These are phyloP conservation scores for Otus sunia DNA, from an alignment of 2,113 vertebrate genomes.

Conservation along the genomic window DNA sequence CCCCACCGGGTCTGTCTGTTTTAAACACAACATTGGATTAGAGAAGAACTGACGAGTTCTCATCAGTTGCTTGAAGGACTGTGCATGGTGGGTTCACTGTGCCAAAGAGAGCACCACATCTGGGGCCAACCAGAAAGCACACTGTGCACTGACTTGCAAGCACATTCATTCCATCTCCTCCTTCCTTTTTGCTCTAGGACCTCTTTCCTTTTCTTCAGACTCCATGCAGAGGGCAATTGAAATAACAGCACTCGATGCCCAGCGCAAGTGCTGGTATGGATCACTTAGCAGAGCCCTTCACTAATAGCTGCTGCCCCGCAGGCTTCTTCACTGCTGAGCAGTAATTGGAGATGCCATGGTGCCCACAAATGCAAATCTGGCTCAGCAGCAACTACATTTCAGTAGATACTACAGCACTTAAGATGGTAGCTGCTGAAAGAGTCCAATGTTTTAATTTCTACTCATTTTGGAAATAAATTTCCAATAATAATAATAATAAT, in stretches of 20 bases:
- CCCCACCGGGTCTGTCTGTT: background rate
- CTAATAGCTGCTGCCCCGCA: background rate
- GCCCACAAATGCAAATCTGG: background rate
- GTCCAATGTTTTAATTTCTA: background rate
- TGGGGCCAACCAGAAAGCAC: background rate
- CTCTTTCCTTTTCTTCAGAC: background rate
- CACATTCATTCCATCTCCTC: background rate
- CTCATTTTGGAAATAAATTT: background rate
- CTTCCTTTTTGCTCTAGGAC: background rate
- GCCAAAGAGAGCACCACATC: background rate
- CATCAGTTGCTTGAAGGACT: background rate
- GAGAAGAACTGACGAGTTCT: background rate
- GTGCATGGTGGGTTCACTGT: background rate
- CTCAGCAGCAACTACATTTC: background rate
- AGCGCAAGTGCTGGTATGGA: background rate
- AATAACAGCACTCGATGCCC: background rate
- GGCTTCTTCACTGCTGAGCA: background rate
- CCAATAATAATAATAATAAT: no score
- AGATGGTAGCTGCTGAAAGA: background rate
- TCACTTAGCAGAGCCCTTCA: background rate
- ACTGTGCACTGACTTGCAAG: background rate
- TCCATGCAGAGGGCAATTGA: background rate
- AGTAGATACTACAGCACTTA: background rate
- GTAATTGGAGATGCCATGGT: background rate
- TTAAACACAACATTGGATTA: background rate